A percentile compares a stretch with the other conserved stretches of the same genome.
These are phyloP conservation scores for Elmis aenea DNA, from an alignment of 2,888 invertebrate species.

Conservation along the genomic window DNA sequence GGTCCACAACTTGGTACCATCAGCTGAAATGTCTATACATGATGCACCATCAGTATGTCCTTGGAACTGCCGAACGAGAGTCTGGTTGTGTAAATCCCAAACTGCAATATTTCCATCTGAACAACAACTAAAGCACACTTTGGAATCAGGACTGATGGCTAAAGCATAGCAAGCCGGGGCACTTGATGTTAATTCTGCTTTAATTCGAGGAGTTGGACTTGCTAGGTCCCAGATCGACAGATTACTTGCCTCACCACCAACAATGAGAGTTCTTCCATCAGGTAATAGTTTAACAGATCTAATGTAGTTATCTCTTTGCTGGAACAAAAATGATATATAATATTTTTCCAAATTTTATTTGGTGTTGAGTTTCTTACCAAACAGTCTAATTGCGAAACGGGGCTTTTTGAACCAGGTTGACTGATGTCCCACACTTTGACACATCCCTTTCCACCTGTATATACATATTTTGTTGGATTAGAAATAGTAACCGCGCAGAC, in stretches of 20 bases:
- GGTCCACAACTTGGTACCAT: constrained; percentile 86
- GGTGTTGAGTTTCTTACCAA: constrained; percentile 58
- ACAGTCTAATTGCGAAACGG: constrained; percentile 82
- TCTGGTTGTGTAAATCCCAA: constrained; percentile 90
- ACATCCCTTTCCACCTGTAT: constrained; percentile 95
- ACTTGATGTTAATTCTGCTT: constrained; percentile 82
- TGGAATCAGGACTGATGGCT: constrained; percentile 94
- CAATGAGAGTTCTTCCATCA: constrained; percentile 90
- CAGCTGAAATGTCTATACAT: constrained; percentile 93
- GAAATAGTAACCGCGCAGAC: constrained; percentile 97
- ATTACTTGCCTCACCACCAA: constrained; percentile 94
- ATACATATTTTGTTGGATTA: constrained; percentile 82
- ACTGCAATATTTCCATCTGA: constrained; percentile 97
- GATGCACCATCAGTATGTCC: constrained; percentile 98
- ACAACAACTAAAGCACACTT: constrained; percentile 98
- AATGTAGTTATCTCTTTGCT: constrained; percentile 96
- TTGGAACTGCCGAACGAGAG: constrained; percentile 83
- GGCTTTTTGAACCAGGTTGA: constrained; percentile 70
- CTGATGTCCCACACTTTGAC: constrained; percentile 83
- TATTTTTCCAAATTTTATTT: too few relatives aligned
- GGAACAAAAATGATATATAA: constrained; percentile 33
- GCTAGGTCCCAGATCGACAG: constrained; percentile 95
- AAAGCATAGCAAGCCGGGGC: constrained; percentile 98
- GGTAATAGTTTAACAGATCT: constrained; percentile 90
- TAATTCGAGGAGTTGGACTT: constrained; percentile 85